phyloP scores from a whole-genome alignment of 2,113 vertebrate genomes.

The Bambusicola thoracicus region DNA sequence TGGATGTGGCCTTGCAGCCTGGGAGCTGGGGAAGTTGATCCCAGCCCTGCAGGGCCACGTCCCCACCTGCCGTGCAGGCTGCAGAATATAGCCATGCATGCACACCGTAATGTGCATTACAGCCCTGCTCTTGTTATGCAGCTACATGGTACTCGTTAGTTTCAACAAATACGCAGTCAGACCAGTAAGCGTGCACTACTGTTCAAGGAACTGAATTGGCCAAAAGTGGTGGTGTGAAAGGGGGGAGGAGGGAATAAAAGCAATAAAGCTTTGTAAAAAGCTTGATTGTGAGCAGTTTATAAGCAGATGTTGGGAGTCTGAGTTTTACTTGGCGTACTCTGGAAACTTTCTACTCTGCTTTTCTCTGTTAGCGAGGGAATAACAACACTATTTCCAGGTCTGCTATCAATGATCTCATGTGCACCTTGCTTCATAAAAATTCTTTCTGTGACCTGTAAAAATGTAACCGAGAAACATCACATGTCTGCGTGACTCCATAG shows the following conservation, averaged over 20 bases:
- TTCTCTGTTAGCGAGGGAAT: neutral
- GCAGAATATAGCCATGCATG: fast-evolving
- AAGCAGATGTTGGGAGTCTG: slow-evolving; percentile 5
- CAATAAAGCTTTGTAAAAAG: neutral
- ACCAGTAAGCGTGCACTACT: neutral
- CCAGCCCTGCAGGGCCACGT: neutral
- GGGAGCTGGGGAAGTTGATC: neutral
- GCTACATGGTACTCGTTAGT: neutral
- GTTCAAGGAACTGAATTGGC: neutral
- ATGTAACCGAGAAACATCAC: neutral
- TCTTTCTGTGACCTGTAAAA: neutral
- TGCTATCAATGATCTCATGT: neutral
- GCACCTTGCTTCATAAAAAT: neutral
- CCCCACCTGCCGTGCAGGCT: neutral
- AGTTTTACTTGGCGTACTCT: neutral
- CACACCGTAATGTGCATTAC: fast-evolving
- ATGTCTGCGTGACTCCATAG: neutral
- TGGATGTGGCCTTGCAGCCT: neutral
- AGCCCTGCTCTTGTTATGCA: neutral
- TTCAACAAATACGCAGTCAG: neutral
- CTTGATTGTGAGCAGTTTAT: neutral
- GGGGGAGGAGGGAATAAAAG: neutral
- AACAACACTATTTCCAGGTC: neutral
- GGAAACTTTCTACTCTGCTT: neutral
- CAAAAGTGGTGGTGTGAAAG: neutral